Evolutionary conservation across 2,113 vertebrate genomes (phyloP).

Genomic region (Cynoglossus semilaevis): DNA sequence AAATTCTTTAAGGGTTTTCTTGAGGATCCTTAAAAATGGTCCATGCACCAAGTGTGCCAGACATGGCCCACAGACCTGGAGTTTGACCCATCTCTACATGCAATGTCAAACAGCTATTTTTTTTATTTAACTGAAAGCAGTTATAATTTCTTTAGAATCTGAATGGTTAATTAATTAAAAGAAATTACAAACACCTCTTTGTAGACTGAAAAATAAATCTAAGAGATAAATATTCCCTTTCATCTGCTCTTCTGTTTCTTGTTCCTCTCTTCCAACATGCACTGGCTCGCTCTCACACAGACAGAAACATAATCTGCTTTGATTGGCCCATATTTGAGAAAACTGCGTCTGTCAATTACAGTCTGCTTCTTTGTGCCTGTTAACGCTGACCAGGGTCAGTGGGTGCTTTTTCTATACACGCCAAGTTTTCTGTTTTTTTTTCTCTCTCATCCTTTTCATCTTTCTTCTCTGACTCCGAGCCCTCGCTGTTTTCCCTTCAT

Average conservation of each 20-base stretch:
- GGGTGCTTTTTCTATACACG: conserved; percentile 39
- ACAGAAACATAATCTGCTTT: conserved; percentile 22
- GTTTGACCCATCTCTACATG: too few species aligned
- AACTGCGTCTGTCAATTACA: conserved; percentile 44
- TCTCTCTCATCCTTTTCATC: conserved; percentile 46
- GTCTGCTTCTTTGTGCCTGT: conserved; percentile 39
- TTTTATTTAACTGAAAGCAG: too few species aligned
- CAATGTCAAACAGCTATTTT: too few species aligned
- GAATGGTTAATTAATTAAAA: too few species aligned
- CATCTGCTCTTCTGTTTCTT: background rate
- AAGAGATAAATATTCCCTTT: background rate
- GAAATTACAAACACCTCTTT: too few species aligned
- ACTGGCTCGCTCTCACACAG: background rate
- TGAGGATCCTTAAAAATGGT: too few species aligned
- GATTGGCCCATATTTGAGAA: conserved; percentile 41
- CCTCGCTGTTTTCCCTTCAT: conserved; percentile 19
- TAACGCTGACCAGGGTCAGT: conserved; percentile 48
- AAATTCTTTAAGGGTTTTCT: too few species aligned
- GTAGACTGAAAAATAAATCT: too few species aligned
- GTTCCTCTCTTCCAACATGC: background rate
- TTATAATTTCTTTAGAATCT: too few species aligned
- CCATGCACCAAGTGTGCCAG: too few species aligned
- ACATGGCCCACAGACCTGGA: too few species aligned
- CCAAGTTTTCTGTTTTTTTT: conserved; percentile 23
- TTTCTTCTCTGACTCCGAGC: conserved; percentile 30